Conservation (phyloP, 2,888 invertebrate genomes). For the Chrysotoxum bicinctum region DNA sequence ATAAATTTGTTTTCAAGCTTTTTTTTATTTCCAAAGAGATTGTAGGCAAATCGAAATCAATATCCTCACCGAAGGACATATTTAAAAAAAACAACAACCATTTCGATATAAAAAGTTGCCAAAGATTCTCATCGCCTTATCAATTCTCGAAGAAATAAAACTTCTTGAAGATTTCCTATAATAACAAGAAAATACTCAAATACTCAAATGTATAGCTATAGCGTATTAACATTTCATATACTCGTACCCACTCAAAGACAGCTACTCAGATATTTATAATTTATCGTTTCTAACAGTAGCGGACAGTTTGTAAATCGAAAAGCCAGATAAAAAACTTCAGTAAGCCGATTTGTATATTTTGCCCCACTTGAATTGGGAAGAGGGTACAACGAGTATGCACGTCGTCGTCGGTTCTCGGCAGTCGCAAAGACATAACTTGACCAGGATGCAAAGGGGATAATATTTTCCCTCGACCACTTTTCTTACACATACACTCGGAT, state of each 20-base stretch:
- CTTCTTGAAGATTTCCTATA: not conserved
- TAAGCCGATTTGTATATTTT: constrained; percentile 71
- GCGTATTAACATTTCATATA: constrained; percentile 23
- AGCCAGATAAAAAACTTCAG: constrained; percentile 67
- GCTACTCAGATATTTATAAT: constrained; percentile 62
- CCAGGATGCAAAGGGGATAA: constrained; percentile 51
- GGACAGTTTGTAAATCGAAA: constrained; percentile 69
- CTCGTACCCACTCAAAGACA: constrained; percentile 15
- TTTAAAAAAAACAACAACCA: not conserved
- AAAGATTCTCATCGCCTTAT: not conserved
- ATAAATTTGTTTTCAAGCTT: no score
- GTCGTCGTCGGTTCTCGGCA: not conserved
- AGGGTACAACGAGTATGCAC: not conserved
- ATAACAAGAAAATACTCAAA: not conserved
- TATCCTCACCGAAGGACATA: not conserved
- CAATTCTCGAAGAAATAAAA: not conserved
- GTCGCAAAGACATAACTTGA: constrained; percentile 45
- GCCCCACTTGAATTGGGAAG: constrained; percentile 30
- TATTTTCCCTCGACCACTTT: constrained; percentile 38
- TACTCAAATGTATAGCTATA: not conserved
- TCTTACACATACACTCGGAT: constrained; percentile 17
- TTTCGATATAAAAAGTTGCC: not conserved
- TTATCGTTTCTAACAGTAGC: constrained; percentile 60
- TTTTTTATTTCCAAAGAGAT: no score
- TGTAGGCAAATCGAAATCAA: not conserved